Evolutionary conservation across 2,113 vertebrate genomes (phyloP).

Genomic region (Rostratula benghalensis): DNA sequence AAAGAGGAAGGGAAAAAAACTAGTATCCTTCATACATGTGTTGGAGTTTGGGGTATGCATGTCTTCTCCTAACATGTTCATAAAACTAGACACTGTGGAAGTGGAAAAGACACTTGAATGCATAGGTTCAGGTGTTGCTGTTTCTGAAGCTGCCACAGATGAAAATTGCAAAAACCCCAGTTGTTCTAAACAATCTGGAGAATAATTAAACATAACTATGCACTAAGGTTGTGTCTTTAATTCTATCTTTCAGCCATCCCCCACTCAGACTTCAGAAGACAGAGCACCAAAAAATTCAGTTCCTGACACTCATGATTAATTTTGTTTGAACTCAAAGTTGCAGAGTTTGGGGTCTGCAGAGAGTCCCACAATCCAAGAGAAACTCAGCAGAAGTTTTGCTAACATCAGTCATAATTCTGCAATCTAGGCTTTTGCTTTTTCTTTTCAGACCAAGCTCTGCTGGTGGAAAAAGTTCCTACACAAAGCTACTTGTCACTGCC

Average conservation of each 20-base stretch:
- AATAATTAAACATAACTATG: background rate
- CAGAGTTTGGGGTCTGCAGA: background rate
- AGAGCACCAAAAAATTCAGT: background rate
- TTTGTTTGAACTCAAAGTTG: background rate
- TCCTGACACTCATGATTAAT: background rate
- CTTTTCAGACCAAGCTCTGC: background rate
- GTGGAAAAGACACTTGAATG: background rate
- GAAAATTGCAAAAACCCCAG: background rate
- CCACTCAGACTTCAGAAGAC: background rate
- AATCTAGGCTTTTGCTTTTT: background rate
- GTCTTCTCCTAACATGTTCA: background rate
- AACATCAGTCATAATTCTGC: background rate
- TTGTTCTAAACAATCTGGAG: background rate
- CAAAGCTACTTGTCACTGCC: background rate
- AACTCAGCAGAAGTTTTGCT: background rate
- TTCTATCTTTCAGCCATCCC: background rate
- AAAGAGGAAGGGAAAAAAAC: background rate
- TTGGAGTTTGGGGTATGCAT: too few relatives aligned
- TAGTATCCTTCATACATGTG: background rate
- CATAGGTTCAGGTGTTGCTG: background rate
- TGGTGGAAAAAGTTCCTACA: background rate
- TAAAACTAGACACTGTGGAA: background rate
- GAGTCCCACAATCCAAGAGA: background rate
- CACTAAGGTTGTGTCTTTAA: background rate
- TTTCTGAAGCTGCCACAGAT: background rate